phyloP scores from a whole-genome alignment of 2,797 vertebrate species.

The Onychomys leucogaster region DNA sequence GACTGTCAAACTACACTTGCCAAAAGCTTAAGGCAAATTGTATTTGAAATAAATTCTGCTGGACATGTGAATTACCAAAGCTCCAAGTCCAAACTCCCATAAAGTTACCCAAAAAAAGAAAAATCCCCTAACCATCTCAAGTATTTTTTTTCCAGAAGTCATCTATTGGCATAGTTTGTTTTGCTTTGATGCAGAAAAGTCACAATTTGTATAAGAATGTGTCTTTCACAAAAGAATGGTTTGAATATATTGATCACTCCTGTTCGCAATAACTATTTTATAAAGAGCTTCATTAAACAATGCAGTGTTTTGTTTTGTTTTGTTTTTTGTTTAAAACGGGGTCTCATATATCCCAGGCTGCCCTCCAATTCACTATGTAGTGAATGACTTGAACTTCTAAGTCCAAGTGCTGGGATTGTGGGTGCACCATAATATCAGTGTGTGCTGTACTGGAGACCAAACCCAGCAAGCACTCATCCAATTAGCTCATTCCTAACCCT shows the following conservation, averaged over 20 bases:
- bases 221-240: neutral
- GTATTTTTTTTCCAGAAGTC: neutral
- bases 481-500: neutral
- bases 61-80: constrained; percentile 5
- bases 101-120: neutral
- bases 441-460: neutral
- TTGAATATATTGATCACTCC: neutral
- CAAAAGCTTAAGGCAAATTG: neutral
- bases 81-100: neutral
- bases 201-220: neutral
- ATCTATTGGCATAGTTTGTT: neutral
- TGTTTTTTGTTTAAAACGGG: neutral
- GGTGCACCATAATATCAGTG: neutral
- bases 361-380: neutral
- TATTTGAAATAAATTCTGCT: constrained; percentile 29
- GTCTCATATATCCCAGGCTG: neutral
- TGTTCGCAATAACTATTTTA: neutral
- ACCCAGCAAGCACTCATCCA: neutral
- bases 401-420: neutral
- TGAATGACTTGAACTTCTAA: neutral
- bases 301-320: neutral
- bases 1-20: neutral
- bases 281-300: neutral
- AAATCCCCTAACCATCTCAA: neutral
- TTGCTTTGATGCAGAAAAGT: constrained; percentile 1